Evolutionary conservation across 1,140 invertebrate genomes (phyloP).

Genomic region (Oncopeltus fasciatus): DNA sequence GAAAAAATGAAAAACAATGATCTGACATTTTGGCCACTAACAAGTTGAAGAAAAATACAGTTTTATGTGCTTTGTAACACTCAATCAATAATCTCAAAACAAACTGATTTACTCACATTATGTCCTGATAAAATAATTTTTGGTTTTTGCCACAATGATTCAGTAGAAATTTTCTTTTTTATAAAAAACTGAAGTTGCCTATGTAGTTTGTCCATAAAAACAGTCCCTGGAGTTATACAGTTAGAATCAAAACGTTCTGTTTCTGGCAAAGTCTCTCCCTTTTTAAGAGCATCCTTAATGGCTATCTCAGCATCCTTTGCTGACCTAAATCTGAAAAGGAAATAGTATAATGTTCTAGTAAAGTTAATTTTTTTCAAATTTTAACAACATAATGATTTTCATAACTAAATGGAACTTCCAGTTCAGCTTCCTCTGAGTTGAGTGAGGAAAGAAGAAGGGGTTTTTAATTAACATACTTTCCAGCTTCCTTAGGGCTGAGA

Average conservation of each 20-base stretch:
- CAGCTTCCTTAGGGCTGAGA: too few species aligned
- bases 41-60: too few species aligned
- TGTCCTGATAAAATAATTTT: conserved; percentile 69
- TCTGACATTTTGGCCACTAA: too few species aligned
- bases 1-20: too few species aligned
- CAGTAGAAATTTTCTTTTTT: conserved; percentile 66
- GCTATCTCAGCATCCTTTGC: conserved; percentile 71
- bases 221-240: conserved; percentile 89
- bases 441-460: too few species aligned
- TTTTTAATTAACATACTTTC: too few species aligned
- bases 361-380: background rate
- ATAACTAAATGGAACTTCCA: too few species aligned
- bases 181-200: conserved; percentile 79
- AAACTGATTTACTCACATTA: conserved; percentile 55
- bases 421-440: too few species aligned
- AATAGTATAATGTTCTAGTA: background rate
- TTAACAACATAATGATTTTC: background rate
- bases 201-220: conserved; percentile 77
- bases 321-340: conserved; percentile 51
- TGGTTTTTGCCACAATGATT: conserved; percentile 69
- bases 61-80: too few species aligned
- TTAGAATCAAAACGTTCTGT: conserved; percentile 86
- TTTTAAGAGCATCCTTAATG: conserved; percentile 57
- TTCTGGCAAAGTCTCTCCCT: conserved; percentile 54
- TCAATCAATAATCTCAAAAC: too few species aligned